Evolutionary conservation across 2,113 vertebrate genomes (phyloP).

Genomic region (Willisornis vidua): DNA sequence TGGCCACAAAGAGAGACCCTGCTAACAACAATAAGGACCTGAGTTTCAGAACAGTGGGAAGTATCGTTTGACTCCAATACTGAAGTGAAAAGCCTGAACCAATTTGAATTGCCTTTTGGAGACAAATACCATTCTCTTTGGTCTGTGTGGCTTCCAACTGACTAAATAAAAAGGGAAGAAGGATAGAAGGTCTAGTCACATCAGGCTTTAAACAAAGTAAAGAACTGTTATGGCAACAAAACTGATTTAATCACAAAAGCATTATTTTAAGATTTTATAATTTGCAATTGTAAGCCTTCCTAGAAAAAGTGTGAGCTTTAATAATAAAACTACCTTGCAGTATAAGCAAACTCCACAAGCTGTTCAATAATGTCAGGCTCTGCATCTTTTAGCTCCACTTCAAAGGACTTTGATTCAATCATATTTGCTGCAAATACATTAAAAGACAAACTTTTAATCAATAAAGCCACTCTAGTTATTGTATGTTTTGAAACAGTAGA

Average conservation of each 20-base stretch:
- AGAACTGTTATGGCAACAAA: not conserved
- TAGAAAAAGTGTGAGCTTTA: not conserved
- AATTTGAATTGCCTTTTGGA: not conserved
- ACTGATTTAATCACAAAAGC: not conserved
- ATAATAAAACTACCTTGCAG: conserved; percentile 83
- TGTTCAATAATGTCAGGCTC: conserved; percentile 96
- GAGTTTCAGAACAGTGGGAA: not conserved
- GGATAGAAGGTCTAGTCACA: not conserved
- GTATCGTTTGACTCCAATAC: not conserved
- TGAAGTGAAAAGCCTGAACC: not conserved
- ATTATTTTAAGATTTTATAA: not conserved
- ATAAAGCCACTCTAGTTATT: not conserved
- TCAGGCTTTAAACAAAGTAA: not conserved
- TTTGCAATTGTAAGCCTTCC: not conserved
- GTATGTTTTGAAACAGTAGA: not conserved
- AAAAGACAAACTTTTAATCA: conserved; percentile 21
- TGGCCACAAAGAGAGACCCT: not conserved
- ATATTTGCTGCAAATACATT: conserved; percentile 85
- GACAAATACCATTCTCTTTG: not conserved
- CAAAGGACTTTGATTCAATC: conserved; percentile 95
- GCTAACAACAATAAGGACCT: not conserved
- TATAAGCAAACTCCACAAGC: conserved; percentile 96
- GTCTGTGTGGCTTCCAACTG: not conserved
- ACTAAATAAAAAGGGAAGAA: not conserved
- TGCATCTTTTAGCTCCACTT: conserved; percentile 94